Evolutionary conservation across 2,888 invertebrate genomes (phyloP).

Genomic region (Celastrina argiolus): DNA sequence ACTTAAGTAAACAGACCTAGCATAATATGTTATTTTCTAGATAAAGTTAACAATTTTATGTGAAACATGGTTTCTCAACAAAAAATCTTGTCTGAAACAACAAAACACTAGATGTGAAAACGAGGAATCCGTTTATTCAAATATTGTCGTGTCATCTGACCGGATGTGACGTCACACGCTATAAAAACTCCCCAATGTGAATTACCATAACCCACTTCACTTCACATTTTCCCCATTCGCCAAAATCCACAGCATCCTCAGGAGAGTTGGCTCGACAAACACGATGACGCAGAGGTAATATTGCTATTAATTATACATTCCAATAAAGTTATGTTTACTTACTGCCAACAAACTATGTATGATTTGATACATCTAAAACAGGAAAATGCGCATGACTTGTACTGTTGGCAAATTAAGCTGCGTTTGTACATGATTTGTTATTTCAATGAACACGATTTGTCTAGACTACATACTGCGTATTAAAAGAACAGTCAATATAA

Average conservation of each 20-base stretch:
- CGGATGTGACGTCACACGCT: slow-evolving; percentile 1
- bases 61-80: neutral
- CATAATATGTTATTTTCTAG: no score
- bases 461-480: no score
- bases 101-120: neutral
- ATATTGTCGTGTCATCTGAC: neutral
- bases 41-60: neutral
- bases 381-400: no score
- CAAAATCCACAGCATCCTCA: neutral
- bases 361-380: no score
- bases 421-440: no score
- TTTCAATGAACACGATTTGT: no score
- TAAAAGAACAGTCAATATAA: no score
- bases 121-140: neutral
- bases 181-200: neutral
- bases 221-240: neutral
- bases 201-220: neutral
- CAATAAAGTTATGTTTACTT: slow-evolving; percentile 1
- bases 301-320: slow-evolving; percentile 2
- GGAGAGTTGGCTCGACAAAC: neutral
- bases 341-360: neutral
- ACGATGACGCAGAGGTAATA: neutral
- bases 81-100: neutral
- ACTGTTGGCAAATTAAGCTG: no score
- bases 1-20: no score